phyloP scores from a whole-genome alignment of 2,113 vertebrate genomes.

The Syngnathus floridae region DNA sequence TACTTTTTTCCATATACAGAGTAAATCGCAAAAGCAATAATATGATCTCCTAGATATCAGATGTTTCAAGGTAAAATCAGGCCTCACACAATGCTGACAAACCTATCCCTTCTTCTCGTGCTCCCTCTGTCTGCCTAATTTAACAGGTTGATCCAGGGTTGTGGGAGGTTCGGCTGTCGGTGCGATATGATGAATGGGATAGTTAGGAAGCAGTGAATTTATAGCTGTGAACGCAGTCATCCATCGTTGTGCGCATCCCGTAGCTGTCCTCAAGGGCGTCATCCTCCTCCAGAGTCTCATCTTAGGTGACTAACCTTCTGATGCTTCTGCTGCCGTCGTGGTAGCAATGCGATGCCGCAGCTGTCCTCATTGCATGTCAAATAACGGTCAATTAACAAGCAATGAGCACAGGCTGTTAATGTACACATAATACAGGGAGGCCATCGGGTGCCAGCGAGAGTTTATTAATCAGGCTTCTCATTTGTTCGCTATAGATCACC shows the following conservation, averaged over 20 bases:
- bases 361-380: background rate
- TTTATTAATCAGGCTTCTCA: conserved; percentile 54
- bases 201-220: conserved; percentile 66
- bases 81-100: background rate
- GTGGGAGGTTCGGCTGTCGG: conserved; percentile 27
- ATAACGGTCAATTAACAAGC: conserved; percentile 39
- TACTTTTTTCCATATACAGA: too few relatives aligned
- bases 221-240: conserved; percentile 59
- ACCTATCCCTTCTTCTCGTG: conserved; percentile 13
- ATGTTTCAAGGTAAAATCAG: conserved; percentile 49
- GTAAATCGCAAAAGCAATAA: background rate
- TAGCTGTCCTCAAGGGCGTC: conserved; percentile 63
- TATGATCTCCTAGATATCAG: background rate
- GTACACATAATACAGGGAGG: conserved; percentile 55
- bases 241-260: conserved; percentile 52
- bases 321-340: conserved; percentile 17
- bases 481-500: conserved; percentile 56
- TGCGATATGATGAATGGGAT: conserved; percentile 66
- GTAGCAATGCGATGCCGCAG: conserved; percentile 6
- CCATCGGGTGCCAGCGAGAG: conserved; percentile 32
- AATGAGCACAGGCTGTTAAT: conserved; percentile 53
- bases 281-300: conserved; percentile 32
- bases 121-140: conserved; percentile 54
- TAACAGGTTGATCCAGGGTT: conserved; percentile 36
- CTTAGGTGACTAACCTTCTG: conserved; percentile 20